Evolutionary conservation across 1,140 invertebrate species (phyloP).

Genomic region (Tetramorium alpestre): DNA sequence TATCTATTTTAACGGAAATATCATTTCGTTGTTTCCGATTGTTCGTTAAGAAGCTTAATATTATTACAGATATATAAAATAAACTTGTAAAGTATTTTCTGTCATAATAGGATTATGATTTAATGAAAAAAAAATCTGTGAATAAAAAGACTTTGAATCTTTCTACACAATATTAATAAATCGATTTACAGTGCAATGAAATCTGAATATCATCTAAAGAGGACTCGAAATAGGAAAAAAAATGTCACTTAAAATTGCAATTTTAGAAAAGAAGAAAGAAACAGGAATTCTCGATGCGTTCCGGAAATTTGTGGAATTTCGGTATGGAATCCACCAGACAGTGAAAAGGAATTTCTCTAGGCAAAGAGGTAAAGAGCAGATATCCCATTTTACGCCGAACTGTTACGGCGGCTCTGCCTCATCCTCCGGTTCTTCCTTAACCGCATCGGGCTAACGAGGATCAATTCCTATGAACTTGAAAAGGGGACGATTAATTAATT

Average conservation of each 20-base stretch:
- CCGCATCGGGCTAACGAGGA: slow-evolving; percentile 61
- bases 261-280: slow-evolving; percentile 45
- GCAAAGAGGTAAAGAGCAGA: slow-evolving; percentile 47
- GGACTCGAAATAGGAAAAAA: neutral
- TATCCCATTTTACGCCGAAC: slow-evolving; percentile 60
- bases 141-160: neutral
- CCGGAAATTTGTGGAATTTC: slow-evolving; percentile 62
- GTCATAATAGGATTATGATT: neutral
- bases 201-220: neutral
- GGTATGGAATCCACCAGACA: slow-evolving; percentile 10
- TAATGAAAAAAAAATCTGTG: neutral
- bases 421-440: neutral
- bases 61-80: neutral
- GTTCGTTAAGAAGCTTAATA: neutral
- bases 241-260: slow-evolving; percentile 20
- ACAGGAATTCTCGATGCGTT: slow-evolving; percentile 31
- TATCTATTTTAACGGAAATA: neutral
- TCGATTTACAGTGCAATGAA: neutral
- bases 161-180: neutral
- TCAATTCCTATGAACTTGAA: slow-evolving; percentile 57
- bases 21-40: neutral
- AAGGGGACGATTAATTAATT: slow-evolving; percentile 69
- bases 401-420: slow-evolving; percentile 20
- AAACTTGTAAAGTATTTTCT: neutral
- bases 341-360: slow-evolving; percentile 50